Evolutionary conservation across 2,113 vertebrate species (phyloP), one percentile per base, ranked within the genome.

Genomic region (Procavia capensis): DNA sequence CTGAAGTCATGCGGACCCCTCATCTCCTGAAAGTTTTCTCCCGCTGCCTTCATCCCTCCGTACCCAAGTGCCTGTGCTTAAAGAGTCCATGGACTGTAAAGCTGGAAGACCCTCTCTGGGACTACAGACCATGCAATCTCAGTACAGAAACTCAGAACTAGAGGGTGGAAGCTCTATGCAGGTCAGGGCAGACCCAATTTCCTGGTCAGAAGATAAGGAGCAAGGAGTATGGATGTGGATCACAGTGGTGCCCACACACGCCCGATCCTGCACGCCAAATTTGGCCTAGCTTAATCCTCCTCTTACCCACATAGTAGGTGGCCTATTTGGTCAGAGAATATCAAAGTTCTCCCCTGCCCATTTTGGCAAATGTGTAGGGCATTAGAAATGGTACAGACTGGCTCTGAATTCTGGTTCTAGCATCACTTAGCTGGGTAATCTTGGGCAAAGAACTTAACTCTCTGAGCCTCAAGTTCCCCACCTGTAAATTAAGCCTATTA

Each of bases 211-310:
- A 50, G 17, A 9, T 68, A 31, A 34, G 57, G 54, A 13, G 64
- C 29, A 47, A 43, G 57, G 41, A 20, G 6, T 6, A 24, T 7
- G 9, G 4, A 50, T 0, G 64, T 16, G 22, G 29, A 50, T 6
- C 0, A 29, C 4, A 81, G 59, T 3, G 19, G 4, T n/a, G 13
- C n/a, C 36, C 41, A 61, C 34, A 9, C 0, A 16, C 39, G 31
- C 19, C n/a, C 22, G 39, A 24, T 45, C 34, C 11, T 34, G 5
- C 2, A 0, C 0, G 8, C 36, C 76, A 6, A 0, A 5, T 24
- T 75, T 61, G 24, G 9, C 43, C 79, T 41, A 87, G 39, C 22
- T 82, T 10, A 6, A 22, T 61, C 50, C 34, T 34, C 54, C 63
- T 89, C 45, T 31, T 75, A 43, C 31, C 34, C 25, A 19, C 4